Evolutionary conservation across 2,113 vertebrate genomes (phyloP).

Genomic region (Laticauda colubrina): DNA sequence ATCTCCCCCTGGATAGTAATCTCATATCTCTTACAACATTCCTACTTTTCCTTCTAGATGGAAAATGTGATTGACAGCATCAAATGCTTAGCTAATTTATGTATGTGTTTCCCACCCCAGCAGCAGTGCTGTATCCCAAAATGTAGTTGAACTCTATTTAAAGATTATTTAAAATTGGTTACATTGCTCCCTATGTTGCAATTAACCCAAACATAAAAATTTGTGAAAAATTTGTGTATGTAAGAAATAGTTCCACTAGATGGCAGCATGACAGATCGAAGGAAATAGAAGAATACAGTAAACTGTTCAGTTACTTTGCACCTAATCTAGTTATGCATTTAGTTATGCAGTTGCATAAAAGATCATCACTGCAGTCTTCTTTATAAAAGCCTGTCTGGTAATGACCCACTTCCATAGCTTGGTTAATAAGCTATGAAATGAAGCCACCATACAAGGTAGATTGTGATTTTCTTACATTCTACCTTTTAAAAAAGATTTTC

Average conservation of each 20-base stretch:
- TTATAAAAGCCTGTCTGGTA: not conserved
- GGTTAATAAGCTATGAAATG: not conserved
- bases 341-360: not conserved
- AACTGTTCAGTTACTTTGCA: not conserved
- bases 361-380: not conserved
- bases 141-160: not conserved
- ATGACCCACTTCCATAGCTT: not conserved
- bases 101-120: not conserved
- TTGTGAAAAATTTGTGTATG: not conserved
- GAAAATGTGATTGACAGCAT: not conserved
- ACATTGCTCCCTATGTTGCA: not conserved
- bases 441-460: not conserved
- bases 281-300: not conserved
- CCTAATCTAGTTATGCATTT: not conserved
- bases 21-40: not conserved
- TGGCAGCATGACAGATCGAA: conserved; percentile 17
- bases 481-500: not conserved
- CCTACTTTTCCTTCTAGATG: not conserved
- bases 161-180: not conserved
- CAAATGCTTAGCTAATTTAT: not conserved
- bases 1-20: not conserved
- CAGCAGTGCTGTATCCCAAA: not conserved
- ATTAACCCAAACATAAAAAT: not conserved
- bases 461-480: not conserved
- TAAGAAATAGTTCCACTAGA: conserved; percentile 9